A percentile compares a stretch with the other conserved stretches of the same genome.
phyloP scores from a whole-genome alignment of 2,797 vertebrate genomes.

The Loris lydekkerianus region DNA sequence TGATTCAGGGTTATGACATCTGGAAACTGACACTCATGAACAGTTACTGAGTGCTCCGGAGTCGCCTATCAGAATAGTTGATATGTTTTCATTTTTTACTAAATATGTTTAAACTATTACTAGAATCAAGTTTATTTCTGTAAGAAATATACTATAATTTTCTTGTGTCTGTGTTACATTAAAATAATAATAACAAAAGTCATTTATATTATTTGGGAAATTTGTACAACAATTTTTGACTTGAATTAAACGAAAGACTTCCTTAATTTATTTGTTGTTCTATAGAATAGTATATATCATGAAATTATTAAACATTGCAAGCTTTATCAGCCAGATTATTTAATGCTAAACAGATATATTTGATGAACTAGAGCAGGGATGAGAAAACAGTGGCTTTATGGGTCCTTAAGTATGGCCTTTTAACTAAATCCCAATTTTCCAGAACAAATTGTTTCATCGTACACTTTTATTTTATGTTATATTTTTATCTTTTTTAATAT shows the following conservation, averaged over 20 bases:
- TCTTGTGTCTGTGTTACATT: not conserved
- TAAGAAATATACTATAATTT: not conserved
- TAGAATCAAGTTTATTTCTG: not conserved
- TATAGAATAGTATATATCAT: not conserved
- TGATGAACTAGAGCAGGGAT: not conserved
- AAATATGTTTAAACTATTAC: not conserved
- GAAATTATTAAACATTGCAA: not conserved
- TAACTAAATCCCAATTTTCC: too few relatives aligned
- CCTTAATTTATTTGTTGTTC: not conserved
- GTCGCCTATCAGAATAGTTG: not conserved
- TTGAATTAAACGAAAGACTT: not conserved
- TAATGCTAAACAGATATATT: not conserved
- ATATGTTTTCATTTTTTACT: not conserved
- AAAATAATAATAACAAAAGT: not conserved
- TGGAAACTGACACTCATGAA: not conserved
- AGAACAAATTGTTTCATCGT: too few relatives aligned
- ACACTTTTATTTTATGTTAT: too few relatives aligned
- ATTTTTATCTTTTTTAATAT: too few relatives aligned
- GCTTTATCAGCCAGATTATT: not conserved
- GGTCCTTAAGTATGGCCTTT: too few relatives aligned
- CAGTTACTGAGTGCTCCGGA: not conserved
- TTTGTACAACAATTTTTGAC: not conserved
- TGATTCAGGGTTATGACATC: not conserved
- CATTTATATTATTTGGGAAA: not conserved
- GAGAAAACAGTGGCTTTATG: too few relatives aligned